These are phyloP conservation scores for Tragelaphus strepsiceros DNA, from an alignment of 2,113 vertebrate genomes.

Conservation along the genomic window DNA sequence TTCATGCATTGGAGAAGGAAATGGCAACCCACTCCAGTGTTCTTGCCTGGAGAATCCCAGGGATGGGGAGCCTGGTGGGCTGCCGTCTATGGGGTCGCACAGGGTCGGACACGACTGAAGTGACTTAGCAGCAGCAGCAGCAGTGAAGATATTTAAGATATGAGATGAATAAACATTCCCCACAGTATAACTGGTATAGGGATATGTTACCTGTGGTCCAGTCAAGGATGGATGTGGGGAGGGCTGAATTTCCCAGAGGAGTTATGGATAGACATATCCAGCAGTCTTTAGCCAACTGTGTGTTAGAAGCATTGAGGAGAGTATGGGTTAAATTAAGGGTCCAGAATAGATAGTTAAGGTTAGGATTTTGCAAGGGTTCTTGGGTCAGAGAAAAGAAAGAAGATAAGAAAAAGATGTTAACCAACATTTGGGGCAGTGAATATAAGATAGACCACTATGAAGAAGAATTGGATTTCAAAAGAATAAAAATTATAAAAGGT, in stretches of 20 bases:
- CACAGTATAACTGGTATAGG: accelerated
- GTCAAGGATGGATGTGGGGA: neutral
- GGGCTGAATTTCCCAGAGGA: neutral
- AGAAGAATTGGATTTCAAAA: neutral
- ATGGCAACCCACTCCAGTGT: too few relatives aligned
- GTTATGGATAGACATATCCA: neutral
- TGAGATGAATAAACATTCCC: neutral
- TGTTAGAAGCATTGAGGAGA: neutral
- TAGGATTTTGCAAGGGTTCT: neutral
- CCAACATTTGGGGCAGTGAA: neutral
- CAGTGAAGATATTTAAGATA: neutral
- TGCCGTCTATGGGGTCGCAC: too few relatives aligned
- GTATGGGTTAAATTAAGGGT: neutral
- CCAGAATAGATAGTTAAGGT: neutral
- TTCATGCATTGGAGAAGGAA: too few relatives aligned
- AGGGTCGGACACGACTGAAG: too few relatives aligned
- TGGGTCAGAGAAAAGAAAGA: neutral
- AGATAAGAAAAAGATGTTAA: neutral
- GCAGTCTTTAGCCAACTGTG: neutral
- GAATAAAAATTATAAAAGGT: neutral
- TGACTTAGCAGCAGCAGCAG: too few relatives aligned
- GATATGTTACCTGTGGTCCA: neutral
- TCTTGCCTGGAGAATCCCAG: too few relatives aligned
- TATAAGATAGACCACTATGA: neutral
- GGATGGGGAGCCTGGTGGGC: too few relatives aligned